Conservation (phyloP, 2,888 invertebrate species). For the Sinhomidia bicolor region DNA sequence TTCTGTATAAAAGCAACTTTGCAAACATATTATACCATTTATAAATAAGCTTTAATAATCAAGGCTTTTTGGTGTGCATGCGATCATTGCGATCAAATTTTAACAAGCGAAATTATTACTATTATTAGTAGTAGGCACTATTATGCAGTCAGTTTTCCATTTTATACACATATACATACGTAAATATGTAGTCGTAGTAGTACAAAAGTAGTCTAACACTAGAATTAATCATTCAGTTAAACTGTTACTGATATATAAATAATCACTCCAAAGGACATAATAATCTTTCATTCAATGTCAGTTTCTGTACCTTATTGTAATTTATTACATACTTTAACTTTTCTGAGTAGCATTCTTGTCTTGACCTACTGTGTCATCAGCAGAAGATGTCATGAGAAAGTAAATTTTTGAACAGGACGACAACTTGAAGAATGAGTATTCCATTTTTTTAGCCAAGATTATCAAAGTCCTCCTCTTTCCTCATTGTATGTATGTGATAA, state of each 20-base stretch:
- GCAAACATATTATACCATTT: no score
- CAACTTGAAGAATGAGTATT: background rate
- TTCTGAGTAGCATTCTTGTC: background rate
- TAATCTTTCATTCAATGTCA: background rate
- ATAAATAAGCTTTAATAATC: background rate
- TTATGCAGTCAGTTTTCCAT: conserved; percentile 1
- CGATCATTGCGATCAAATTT: background rate
- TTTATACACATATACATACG: background rate
- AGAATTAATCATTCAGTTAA: background rate
- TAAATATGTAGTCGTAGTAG: background rate
- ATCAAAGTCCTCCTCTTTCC: background rate
- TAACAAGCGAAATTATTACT: conserved; percentile 12
- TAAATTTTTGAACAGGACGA: background rate
- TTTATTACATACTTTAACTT: background rate
- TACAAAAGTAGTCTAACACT: background rate
- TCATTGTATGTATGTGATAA: background rate
- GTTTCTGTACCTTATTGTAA: background rate
- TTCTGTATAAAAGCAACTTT: background rate
- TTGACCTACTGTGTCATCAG: background rate
- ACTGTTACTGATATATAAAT: background rate
- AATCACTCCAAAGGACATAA: background rate
- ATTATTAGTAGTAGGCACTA: conserved; percentile 17
- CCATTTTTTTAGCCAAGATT: background rate
- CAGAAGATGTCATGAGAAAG: background rate
- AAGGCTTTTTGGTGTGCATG: background rate